A percentile compares a stretch with the other conserved stretches of the same genome.
These are phyloP conservation scores for Nineta flava DNA, from an alignment of 2,888 invertebrate genomes.

Conservation along the genomic window DNA sequence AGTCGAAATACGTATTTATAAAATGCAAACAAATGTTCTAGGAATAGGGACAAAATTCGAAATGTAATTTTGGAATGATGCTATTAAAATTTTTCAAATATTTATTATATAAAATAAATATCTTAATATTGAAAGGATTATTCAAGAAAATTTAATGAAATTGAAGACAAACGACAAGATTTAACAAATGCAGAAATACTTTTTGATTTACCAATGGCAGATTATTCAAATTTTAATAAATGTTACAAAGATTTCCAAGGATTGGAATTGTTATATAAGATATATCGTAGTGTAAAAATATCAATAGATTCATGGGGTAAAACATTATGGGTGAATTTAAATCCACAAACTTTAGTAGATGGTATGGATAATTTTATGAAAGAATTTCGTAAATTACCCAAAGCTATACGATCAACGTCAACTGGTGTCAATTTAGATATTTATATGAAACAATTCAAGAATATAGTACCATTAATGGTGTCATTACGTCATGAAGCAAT, in stretches of 20 bases:
- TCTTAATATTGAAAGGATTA: slow-evolving; percentile 30
- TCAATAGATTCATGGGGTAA: slow-evolving; percentile 70
- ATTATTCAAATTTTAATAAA: slow-evolving; percentile 59
- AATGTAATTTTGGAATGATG: too few species aligned
- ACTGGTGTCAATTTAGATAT: slow-evolving; percentile 56
- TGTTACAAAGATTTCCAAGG: slow-evolving; percentile 44
- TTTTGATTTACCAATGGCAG: slow-evolving; percentile 73
- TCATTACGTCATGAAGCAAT: slow-evolving; percentile 83
- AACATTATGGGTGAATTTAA: slow-evolving; percentile 75
- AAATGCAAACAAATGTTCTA: too few species aligned
- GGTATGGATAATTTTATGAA: slow-evolving; percentile 76
- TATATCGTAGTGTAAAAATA: slow-evolving; percentile 62
- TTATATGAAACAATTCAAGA: slow-evolving; percentile 80
- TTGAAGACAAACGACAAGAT: slow-evolving; percentile 47
- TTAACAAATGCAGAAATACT: slow-evolving; percentile 63
- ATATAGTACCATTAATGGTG: slow-evolving; percentile 76
- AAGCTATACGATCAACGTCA: slow-evolving; percentile 36
- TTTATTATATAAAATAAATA: neutral
- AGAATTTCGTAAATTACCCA: slow-evolving; percentile 60
- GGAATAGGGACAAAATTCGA: too few species aligned
- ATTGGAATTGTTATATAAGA: slow-evolving; percentile 56
- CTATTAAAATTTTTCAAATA: neutral
- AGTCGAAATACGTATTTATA: too few species aligned
- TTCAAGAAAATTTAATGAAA: slow-evolving; percentile 41
- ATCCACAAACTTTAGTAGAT: slow-evolving; percentile 66